Evolutionary conservation across 2,797 vertebrate genomes (phyloP), one percentile per base, ranked within the genome.

Genomic region (Brotula barbata): DNA sequence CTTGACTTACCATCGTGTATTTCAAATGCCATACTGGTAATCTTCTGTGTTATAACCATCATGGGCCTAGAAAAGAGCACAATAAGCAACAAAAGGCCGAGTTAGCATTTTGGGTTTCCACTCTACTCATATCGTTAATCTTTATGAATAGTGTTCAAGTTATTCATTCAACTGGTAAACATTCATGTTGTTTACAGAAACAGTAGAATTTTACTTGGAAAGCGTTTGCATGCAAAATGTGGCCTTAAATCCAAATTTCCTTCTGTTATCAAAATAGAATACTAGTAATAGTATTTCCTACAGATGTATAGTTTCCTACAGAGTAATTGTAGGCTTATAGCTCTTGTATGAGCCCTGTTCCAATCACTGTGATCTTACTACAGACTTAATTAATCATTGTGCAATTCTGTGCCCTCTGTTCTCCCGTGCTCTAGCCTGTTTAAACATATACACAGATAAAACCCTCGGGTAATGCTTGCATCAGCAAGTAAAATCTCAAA

Each of bases 1-100:
- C 34, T 43, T 10, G 51, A 68, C 95, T 95, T 93, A 99, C 96
- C 96, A 41, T 99, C 96, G 13, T 94, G 95, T 85, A 99, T 92
- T 86, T 98, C 95, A 75, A 94, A 98, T 6, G 94, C 96, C 92
- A 98, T 83, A 78, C 95, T 96, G 82, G 96, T 98, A 76, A 98
- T 97, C 94, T 98, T 98, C 94, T 98, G 96, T 6, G 96, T 97
- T 78, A 98, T 98, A 74, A 98, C 95, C 96, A 98, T 98, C 96
- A 98, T 97, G 61, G 96, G 95, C 77, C 96, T 98, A 52, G 52
- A 47, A 50, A 42, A 43, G 17, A 69, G 12, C 12, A 73, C 13
- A 37, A 50, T 7, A 25, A 28, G 61, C 14, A 43, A 55, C 43
- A 28, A 51, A 45, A 48, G 21, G n/a, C 3, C 10, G 12, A 11